Evolutionary conservation across 1,140 invertebrate species (phyloP).

Genomic region (Trichonephila inaurata): DNA sequence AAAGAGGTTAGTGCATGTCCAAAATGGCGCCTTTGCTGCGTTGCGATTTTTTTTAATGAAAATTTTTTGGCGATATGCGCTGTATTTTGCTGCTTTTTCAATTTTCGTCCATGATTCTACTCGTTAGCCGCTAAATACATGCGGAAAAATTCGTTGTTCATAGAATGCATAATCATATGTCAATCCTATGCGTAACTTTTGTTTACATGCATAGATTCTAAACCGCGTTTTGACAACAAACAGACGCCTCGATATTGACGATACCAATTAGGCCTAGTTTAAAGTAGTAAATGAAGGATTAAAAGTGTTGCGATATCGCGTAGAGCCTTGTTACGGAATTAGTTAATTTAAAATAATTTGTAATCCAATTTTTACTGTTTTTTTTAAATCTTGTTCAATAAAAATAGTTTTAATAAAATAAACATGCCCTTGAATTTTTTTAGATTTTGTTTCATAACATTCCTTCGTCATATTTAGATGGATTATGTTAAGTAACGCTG

Average conservation of each 20-base stretch:
- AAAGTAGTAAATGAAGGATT: constrained; percentile 8
- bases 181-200: background rate
- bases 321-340: too few relatives aligned
- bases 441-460: too few relatives aligned
- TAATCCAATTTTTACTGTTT: too few relatives aligned
- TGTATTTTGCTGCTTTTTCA: constrained; percentile 14
- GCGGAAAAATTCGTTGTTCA: background rate
- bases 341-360: too few relatives aligned
- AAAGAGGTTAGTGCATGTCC: constrained; percentile 89
- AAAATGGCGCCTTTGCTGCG: constrained; percentile 76
- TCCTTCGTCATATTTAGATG: too few relatives aligned
- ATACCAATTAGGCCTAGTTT: constrained; percentile 61
- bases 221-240: constrained; percentile 72
- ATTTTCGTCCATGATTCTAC: background rate
- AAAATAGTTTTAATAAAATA: too few relatives aligned
- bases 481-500: too few relatives aligned
- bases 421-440: too few relatives aligned
- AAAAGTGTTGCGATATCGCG: too few relatives aligned
- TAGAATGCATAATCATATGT: constrained; percentile 1
- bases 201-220: constrained; percentile 32
- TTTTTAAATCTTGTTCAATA: too few relatives aligned
- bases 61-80: background rate
- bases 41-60: constrained; percentile 59
- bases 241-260: constrained; percentile 60
- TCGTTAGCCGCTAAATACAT: background rate